phyloP scores from a whole-genome alignment of 2,113 vertebrate genomes.

The Platysternon megacephalum region DNA sequence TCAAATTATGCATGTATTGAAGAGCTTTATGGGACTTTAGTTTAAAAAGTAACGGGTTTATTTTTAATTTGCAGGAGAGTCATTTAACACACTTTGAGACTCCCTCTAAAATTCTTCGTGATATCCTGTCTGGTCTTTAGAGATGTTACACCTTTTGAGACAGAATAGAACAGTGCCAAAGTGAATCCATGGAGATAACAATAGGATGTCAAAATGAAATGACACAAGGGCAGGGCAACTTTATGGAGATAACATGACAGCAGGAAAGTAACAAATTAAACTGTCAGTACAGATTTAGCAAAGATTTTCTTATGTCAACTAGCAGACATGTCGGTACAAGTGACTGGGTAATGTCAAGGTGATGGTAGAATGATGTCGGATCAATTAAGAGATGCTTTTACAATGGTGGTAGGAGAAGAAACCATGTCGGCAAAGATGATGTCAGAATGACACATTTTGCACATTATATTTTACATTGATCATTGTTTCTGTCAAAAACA shows the following conservation, averaged over 20 bases:
- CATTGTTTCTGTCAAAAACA: constrained; percentile 49
- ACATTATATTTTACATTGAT: constrained; percentile 48
- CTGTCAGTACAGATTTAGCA: constrained; percentile 69
- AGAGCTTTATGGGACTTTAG: accelerated
- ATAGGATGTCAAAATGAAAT: constrained; percentile 64
- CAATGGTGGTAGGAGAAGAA: neutral
- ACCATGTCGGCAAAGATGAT: constrained; percentile 58
- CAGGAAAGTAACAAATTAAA: constrained; percentile 55
- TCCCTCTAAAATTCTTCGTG: neutral
- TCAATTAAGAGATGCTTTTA: neutral
- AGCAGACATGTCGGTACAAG: constrained; percentile 41
- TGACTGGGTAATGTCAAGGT: constrained; percentile 56
- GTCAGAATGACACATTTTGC: constrained; percentile 47
- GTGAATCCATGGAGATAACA: constrained; percentile 28
- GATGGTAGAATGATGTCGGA: constrained; percentile 58
- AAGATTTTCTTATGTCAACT: constrained; percentile 57
- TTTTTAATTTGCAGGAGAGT: neutral
- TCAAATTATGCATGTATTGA: accelerated
- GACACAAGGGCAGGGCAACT: constrained; percentile 73
- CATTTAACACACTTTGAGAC: constrained; percentile 48
- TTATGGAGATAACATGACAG: constrained; percentile 67
- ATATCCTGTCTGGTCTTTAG: constrained; percentile 20
- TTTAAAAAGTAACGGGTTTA: neutral
- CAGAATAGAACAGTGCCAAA: neutral
- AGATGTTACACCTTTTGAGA: constrained; percentile 58